Evolutionary conservation across 2,888 invertebrate genomes (phyloP).

Genomic region (Plagodis pulveraria): DNA sequence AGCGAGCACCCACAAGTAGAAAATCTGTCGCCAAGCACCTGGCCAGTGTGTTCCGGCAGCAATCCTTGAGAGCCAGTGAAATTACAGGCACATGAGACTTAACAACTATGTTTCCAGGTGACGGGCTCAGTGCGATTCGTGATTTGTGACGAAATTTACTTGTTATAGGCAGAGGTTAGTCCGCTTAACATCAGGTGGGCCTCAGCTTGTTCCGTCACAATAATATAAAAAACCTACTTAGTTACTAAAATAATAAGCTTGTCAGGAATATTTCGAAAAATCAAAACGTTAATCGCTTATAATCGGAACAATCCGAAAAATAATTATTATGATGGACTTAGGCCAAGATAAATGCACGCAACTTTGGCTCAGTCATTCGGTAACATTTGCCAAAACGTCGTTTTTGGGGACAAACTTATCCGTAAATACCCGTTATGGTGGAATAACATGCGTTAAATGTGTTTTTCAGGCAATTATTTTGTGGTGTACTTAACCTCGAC

Average conservation of each 20-base stretch:
- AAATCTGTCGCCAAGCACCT: no score
- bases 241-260: no score
- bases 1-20: no score
- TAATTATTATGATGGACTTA: constrained; percentile 58
- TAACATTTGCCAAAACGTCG: constrained; percentile 50
- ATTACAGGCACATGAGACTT: no score
- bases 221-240: neutral
- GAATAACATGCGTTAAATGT: constrained; percentile 31
- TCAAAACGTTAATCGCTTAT: constrained; percentile 29
- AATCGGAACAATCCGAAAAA: constrained; percentile 33
- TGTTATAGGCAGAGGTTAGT: no score
- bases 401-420: constrained; percentile 33
- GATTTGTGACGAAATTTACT: no score
- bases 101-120: no score
- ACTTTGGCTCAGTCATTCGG: constrained; percentile 51
- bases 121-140: no score
- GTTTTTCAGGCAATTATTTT: constrained; percentile 23
- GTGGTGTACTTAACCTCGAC: constrained; percentile 20
- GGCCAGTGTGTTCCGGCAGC: no score
- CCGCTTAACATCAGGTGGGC: no score
- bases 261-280: no score
- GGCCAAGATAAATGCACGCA: constrained; percentile 62
- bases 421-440: constrained; percentile 29
- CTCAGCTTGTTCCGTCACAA: neutral
- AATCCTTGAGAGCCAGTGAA: no score